Base-by-base conservation (phyloP, 2,113 vertebrate genomes). In the Raja brachyura region DNA sequence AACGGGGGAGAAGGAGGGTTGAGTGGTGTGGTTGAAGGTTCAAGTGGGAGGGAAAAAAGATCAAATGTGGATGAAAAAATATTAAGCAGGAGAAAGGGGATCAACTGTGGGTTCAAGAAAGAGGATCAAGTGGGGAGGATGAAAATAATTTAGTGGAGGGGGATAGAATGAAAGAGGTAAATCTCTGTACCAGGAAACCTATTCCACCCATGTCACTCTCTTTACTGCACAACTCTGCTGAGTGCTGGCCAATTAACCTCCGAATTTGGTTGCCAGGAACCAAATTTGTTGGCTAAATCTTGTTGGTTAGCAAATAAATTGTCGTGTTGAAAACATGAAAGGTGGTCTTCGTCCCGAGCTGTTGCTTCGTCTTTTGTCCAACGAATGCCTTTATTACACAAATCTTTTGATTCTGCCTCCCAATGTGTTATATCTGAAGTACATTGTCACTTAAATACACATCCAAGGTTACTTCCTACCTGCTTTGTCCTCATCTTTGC, bases 401-500 rank as follows among this genome's bases (percentile, higher is more conserved):
- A 31, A 77, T 33, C 39, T 48, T 22, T 31, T 79, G 77, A 39
- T 48, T 79, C 18, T 16, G 7, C 18, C 20, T 25, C 78, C 9
- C 39, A 8, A 5, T 54, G 33, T 39, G 1, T 25, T 28, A 28
- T 28, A 77, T 33, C 10, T 33, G n/a, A 77, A 31, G 75, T 25
- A 22, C 18, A 92, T 18, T 14, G 6, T 90, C 59, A 66, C 59
- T 90, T 31, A 66, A 90, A 61, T 66, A 54, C 18, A 56, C 10
- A 25, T 16, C 0, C 2, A 22, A 88, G 22, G 90, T 74, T 14
- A 28, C 85, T 61, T 85, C 93, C 93, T 97, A 98, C 97, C 97
- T 98, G 97, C 94, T 96, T 97, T 48, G 96, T 97, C 94, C 97
- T 97, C 94, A 95, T 94, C 95, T 96, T 97, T 95, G 96, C 97